Evolutionary conservation across 1,140 invertebrate species (phyloP), one percentile per base, ranked within the genome.

Genomic region (Saxidomus purpurata): DNA sequence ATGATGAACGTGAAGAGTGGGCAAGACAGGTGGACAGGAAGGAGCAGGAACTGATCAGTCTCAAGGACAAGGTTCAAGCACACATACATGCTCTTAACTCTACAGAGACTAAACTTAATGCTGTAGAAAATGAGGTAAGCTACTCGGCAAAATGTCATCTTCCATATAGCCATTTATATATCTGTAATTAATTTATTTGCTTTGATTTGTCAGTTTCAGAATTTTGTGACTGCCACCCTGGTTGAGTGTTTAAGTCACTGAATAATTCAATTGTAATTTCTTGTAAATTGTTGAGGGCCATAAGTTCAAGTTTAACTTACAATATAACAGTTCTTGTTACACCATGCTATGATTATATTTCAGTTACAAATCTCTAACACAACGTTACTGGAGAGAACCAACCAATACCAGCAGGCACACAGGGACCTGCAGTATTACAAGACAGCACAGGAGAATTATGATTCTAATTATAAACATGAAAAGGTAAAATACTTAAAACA

Each of bases 51-150:
- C 40, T 94, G 8, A 69, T 69, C 25, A 87, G 76, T 25, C 67
- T 94, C 52, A 94, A 95, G 79, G 93, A 94, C 6, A 91, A 92
- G 36, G 89, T 89, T 31, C 87, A 89, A 52, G 47, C 59, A 11
- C 63, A 81, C 63, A 81, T 89, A 34, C 79, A 81, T 6, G 63
- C 25, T 1, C 28, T 94, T 1, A 77, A 90, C 31, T 69, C 85
- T 17, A 83, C 92, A 28, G 94, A 94, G 74, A 69, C 89, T 31
- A 94, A 94, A 89, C 87, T 93, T 3, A 93, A 85, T 52, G 52
- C 92, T 49, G 86, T 94, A 34, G 94, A 95, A 89, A 95, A 92
- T 92, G 94, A 95, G 93, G 94, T 95, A 76, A 89, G 82, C 9
- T n/a, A 1, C n/a, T n/a, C n/a, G n/a, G n/a, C n/a, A n/a, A n/a